Percentiles rank a stretch among this genome's conserved stretches.
These are phyloP conservation scores for Cephus pulcher DNA, from an alignment of 2,888 invertebrate species.

Conservation along the genomic window DNA sequence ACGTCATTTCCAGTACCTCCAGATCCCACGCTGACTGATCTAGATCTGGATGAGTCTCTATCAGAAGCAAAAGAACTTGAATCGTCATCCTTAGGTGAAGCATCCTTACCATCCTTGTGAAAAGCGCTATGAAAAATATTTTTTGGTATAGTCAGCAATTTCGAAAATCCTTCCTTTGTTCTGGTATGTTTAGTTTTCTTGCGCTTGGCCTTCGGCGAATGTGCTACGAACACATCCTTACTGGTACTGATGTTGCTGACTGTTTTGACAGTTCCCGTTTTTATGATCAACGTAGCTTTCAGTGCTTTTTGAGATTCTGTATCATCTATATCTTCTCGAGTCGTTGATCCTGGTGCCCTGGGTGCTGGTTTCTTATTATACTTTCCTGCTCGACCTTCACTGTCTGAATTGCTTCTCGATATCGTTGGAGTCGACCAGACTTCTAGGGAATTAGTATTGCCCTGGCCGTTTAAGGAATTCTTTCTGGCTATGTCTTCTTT, in stretches of 20 bases:
- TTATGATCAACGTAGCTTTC: slow-evolving; percentile 68
- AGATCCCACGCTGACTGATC: slow-evolving; percentile 49
- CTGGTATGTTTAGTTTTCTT: slow-evolving; percentile 39
- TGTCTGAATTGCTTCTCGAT: slow-evolving; percentile 48
- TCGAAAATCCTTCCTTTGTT: slow-evolving; percentile 54
- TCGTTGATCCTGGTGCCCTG: slow-evolving; percentile 56
- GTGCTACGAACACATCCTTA: slow-evolving; percentile 48
- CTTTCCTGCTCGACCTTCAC: slow-evolving; percentile 65
- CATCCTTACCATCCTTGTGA: slow-evolving; percentile 46
- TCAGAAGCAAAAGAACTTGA: slow-evolving; percentile 31
- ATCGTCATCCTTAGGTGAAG: slow-evolving; percentile 27
- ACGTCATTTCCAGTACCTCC: slow-evolving; percentile 21
- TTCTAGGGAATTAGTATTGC: slow-evolving; percentile 18
- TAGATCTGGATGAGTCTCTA: slow-evolving; percentile 35
- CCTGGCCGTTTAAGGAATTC: background rate
- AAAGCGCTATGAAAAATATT: slow-evolving; percentile 59
- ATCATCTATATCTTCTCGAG: slow-evolving; percentile 26
- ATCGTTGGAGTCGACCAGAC: slow-evolving; percentile 32
- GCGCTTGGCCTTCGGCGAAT: slow-evolving; percentile 32
- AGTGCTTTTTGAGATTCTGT: slow-evolving; percentile 55
- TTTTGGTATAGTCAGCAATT: slow-evolving; percentile 57
- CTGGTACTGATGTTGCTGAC: slow-evolving; percentile 44
- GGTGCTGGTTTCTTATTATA: slow-evolving; percentile 70
- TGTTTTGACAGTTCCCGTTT: slow-evolving; percentile 64
- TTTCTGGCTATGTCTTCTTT: slow-evolving; percentile 8